Percentiles rank a stretch among this genome's conserved stretches.
These are phyloP conservation scores for Brachyhypopomus gauderio DNA, from an alignment of 2,113 vertebrate species.

Conservation along the genomic window DNA sequence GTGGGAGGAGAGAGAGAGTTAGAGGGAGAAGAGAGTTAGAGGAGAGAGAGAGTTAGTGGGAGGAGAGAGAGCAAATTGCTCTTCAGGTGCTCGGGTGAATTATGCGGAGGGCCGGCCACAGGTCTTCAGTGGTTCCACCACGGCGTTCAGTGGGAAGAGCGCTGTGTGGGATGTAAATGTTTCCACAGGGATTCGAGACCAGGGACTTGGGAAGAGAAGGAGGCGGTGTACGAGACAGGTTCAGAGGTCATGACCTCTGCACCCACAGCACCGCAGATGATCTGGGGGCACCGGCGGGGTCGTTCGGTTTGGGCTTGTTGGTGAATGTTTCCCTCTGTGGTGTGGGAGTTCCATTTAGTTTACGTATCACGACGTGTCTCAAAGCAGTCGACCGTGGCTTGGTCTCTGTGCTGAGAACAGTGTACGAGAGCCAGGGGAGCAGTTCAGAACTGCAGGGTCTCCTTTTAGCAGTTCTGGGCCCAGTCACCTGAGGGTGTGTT, in stretches of 20 bases:
- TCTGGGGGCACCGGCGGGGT: not conserved
- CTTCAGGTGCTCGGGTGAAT: conserved; percentile 40
- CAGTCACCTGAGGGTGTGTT: not conserved
- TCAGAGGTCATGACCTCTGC: conserved; percentile 1
- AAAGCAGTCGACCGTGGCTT: too few species aligned
- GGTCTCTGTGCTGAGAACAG: too few species aligned
- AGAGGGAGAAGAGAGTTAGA: not conserved
- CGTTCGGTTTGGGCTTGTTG: not conserved
- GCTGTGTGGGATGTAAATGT: conserved; percentile 19
- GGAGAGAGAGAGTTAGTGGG: not conserved
- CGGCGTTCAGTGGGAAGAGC: conserved; percentile 13
- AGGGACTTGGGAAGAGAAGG: conserved; percentile 4
- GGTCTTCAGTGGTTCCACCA: conserved; percentile 8
- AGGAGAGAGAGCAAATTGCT: conserved; percentile 22
- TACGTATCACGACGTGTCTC: too few species aligned
- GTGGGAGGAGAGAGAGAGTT: not conserved
- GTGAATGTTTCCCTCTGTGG: not conserved
- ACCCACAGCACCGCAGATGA: not conserved
- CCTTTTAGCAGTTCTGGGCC: not conserved
- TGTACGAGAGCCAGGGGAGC: not conserved
- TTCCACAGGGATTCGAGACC: conserved; percentile 29
- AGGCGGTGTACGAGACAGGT: not conserved
- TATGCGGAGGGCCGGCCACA: conserved; percentile 9
- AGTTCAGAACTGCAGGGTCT: not conserved
- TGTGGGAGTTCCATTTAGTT: not conserved